Evolutionary conservation across 2,797 vertebrate genomes (phyloP).

Genomic region (Girardinus metallicus): DNA sequence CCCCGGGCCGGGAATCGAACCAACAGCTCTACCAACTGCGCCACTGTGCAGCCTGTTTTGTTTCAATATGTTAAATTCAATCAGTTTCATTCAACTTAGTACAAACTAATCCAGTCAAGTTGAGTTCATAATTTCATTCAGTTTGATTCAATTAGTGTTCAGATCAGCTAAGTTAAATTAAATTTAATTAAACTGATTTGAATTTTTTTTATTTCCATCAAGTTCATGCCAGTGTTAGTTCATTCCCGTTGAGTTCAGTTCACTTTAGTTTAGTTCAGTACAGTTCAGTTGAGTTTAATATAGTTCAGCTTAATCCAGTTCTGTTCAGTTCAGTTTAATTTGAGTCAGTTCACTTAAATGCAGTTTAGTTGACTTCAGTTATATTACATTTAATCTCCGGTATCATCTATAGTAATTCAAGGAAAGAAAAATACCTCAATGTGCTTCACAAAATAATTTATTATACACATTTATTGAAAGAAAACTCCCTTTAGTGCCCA

Average conservation of each 20-base stretch:
- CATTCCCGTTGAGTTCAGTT: background rate
- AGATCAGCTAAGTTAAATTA: background rate
- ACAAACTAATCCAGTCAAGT: background rate
- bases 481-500: background rate
- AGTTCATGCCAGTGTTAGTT: background rate
- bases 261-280: background rate
- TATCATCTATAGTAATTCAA: background rate
- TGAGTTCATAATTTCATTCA: background rate
- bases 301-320: background rate
- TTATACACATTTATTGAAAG: background rate
- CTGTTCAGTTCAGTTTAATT: background rate
- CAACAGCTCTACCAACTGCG: too few species aligned
- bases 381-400: background rate
- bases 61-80: background rate
- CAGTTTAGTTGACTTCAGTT: background rate
- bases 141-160: background rate
- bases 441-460: background rate
- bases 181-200: background rate
- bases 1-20: too few species aligned
- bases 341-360: background rate
- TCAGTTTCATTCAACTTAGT: background rate
- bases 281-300: background rate
- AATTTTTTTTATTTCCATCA: background rate
- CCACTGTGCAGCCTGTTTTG: too few species aligned
- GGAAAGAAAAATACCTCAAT: background rate